Evolutionary conservation across 2,888 invertebrate species (phyloP).

Genomic region (Sesia bembeciformis): DNA sequence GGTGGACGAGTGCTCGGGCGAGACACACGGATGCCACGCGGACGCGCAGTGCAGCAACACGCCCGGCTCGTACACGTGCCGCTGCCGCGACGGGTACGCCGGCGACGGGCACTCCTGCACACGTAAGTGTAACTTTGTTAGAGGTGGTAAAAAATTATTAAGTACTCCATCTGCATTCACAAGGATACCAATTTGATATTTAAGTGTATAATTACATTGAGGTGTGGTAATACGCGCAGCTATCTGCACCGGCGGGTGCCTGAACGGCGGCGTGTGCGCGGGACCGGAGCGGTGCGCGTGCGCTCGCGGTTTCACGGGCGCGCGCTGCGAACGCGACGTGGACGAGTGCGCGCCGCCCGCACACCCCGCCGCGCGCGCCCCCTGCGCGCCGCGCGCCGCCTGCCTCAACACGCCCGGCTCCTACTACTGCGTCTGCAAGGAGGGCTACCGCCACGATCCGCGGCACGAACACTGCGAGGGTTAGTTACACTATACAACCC

Average conservation of each 20-base stretch:
- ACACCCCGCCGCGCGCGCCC: slow-evolving; percentile 79
- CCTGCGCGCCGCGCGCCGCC: slow-evolving; percentile 83
- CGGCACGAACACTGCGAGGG: slow-evolving; percentile 78
- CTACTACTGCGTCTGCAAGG: slow-evolving; percentile 90
- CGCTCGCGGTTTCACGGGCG: slow-evolving; percentile 86
- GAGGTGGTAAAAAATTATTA: no score
- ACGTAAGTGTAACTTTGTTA: slow-evolving; percentile 74
- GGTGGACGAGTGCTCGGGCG: slow-evolving; percentile 84
- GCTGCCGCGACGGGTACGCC: slow-evolving; percentile 77
- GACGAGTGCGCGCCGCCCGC: slow-evolving; percentile 83
- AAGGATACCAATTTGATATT: not conserved
- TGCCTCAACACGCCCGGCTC: slow-evolving; percentile 93
- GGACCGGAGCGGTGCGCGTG: slow-evolving; percentile 86
- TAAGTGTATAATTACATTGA: not conserved
- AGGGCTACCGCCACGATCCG: slow-evolving; percentile 79
- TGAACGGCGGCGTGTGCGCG: slow-evolving; percentile 88
- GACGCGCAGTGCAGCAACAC: slow-evolving; percentile 88
- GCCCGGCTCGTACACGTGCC: slow-evolving; percentile 86
- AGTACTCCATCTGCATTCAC: no score
- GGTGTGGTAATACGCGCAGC: slow-evolving; percentile 73
- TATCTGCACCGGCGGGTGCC: slow-evolving; percentile 84
- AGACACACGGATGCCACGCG: slow-evolving; percentile 82
- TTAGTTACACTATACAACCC: slow-evolving; percentile 18
- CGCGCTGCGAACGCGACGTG: slow-evolving; percentile 88
- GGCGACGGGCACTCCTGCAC: slow-evolving; percentile 87